phyloP scores from a whole-genome alignment of 2,113 vertebrate genomes.

The Brachypteracias leptosomus region DNA sequence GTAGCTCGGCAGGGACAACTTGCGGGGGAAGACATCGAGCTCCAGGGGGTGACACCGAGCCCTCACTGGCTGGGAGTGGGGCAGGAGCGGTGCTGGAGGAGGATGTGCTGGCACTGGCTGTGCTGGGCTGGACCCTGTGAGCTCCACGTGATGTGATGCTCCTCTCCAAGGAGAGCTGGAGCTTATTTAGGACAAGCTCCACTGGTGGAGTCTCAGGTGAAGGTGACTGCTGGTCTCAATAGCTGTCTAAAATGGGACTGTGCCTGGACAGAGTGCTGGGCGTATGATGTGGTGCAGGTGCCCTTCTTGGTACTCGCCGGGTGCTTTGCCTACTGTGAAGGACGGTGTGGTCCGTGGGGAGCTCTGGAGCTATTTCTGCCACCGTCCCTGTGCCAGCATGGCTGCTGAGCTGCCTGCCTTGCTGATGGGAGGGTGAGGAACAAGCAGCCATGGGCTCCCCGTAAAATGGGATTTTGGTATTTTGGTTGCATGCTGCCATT shows the following conservation, averaged over 20 bases:
- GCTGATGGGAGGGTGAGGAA: neutral
- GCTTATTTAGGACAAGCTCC: conserved; percentile 27
- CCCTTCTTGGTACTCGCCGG: neutral
- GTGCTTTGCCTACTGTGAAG: neutral
- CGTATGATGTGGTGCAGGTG: neutral
- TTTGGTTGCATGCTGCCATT: neutral
- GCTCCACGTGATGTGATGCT: neutral
- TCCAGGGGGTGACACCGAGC: neutral
- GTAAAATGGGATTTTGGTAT: neutral
- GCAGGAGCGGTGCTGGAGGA: neutral
- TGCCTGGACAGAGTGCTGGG: neutral
- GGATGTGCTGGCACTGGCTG: neutral
- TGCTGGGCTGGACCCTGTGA: neutral
- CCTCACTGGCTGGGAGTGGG: neutral
- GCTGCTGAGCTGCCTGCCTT: neutral
- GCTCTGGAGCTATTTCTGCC: neutral
- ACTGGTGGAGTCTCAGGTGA: neutral
- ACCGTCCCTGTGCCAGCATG: fast-evolving
- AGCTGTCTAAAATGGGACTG: neutral
- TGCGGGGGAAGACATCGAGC: too few species aligned
- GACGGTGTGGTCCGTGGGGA: neutral
- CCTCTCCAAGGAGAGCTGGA: neutral
- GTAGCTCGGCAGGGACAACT: neutral
- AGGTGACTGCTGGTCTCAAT: conserved; percentile 20
- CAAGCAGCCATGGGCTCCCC: fast-evolving